Conservation (phyloP, 2,113 vertebrate genomes). For the Bubo blakistoni region DNA sequence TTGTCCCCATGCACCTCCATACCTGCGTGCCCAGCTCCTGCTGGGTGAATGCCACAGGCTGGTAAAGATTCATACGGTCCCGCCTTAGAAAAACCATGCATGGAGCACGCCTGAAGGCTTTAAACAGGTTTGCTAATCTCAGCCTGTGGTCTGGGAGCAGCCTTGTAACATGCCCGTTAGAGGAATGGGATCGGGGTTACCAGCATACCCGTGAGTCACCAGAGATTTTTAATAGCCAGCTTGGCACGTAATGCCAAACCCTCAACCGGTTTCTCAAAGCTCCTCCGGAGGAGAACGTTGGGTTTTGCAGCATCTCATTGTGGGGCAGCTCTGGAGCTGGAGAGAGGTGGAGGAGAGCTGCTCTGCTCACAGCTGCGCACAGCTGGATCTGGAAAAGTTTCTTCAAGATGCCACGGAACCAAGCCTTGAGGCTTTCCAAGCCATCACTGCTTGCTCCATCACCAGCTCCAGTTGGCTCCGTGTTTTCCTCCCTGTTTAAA, state of each 20-base stretch:
- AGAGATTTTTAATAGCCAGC: background rate
- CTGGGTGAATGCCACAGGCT: background rate
- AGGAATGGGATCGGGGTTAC: background rate
- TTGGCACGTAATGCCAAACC: accelerated
- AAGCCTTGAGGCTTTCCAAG: background rate
- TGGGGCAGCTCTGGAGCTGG: background rate
- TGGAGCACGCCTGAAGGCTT: background rate
- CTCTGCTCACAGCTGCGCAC: background rate
- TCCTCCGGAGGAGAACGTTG: background rate
- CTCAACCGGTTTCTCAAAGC: accelerated
- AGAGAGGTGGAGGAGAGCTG: background rate
- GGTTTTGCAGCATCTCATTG: accelerated
- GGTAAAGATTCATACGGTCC: accelerated
- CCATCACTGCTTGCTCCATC: background rate
- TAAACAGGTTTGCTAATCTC: background rate
- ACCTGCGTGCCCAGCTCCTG: accelerated
- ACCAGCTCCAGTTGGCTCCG: background rate
- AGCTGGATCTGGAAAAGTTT: background rate
- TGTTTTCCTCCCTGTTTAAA: background rate
- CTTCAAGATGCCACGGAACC: background rate
- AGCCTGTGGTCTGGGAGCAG: background rate
- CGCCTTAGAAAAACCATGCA: accelerated
- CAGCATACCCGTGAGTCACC: accelerated
- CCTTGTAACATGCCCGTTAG: background rate
- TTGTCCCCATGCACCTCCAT: background rate